These are phyloP conservation scores for Rhinichthys klamathensis DNA, from an alignment of 2,113 vertebrate genomes.

Conservation along the genomic window DNA sequence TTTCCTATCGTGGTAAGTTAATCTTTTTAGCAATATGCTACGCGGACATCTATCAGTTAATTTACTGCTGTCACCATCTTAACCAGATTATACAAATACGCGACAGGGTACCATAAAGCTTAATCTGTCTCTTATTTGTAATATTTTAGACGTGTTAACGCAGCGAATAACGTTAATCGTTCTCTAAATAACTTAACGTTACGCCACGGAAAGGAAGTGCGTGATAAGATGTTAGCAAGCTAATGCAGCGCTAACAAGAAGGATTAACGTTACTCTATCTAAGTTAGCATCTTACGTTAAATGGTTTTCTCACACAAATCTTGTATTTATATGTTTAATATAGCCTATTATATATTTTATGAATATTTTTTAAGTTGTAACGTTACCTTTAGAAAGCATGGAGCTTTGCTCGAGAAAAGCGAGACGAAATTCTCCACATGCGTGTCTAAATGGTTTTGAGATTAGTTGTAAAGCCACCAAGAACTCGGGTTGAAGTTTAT, in stretches of 20 bases:
- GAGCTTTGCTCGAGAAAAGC: neutral
- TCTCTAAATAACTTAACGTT: no score
- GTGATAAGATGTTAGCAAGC: conserved; percentile 17
- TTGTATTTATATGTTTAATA: neutral
- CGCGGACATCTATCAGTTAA: no score
- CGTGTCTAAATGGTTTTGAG: neutral
- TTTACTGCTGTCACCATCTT: neutral
- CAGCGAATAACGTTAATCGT: neutral
- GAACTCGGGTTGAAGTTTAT: neutral
- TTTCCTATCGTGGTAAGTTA: neutral
- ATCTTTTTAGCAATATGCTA: conserved; percentile 26
- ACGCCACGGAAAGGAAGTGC: neutral
- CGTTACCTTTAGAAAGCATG: neutral
- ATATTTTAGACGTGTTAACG: no score
- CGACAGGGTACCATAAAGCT: neutral
- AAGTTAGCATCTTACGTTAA: neutral
- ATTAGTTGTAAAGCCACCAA: neutral
- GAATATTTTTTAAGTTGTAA: neutral
- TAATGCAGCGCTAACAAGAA: neutral
- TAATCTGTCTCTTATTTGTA: neutral
- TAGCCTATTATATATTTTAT: neutral
- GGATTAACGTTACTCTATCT: neutral
- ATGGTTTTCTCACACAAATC: neutral
- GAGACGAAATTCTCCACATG: neutral
- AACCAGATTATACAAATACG: neutral